These are phyloP conservation scores for Tetramorium bicarinatum DNA, from an alignment of 2,888 invertebrate species.

Conservation along the genomic window DNA sequence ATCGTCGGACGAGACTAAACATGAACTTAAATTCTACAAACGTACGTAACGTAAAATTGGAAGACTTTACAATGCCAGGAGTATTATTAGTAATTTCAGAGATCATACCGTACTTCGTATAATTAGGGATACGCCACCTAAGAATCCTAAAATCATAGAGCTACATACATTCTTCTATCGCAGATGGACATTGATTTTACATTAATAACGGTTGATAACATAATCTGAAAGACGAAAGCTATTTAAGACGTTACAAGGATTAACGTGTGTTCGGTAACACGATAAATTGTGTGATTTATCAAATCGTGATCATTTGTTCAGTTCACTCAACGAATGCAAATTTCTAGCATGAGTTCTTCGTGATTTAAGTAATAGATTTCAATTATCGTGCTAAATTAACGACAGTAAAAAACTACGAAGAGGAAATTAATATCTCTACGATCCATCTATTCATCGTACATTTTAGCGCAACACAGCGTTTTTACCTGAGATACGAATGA, in stretches of 20 bases:
- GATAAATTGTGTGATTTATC: not conserved
- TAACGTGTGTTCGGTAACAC: not conserved
- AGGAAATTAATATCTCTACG: conserved; percentile 1
- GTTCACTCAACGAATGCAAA: conserved; percentile 1
- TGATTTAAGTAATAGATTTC: conserved; percentile 22
- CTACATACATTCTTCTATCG: conserved; percentile 16
- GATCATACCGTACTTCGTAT: conserved; percentile 34
- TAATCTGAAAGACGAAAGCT: conserved; percentile 13
- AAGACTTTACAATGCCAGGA: conserved; percentile 52
- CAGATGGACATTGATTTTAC: conserved; percentile 28
- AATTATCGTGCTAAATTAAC: conserved; percentile 14
- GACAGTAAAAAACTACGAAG: conserved; percentile 3
- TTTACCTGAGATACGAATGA: conserved; percentile 44
- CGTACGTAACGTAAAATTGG: conserved; percentile 41
- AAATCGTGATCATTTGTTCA: conserved; percentile 7
- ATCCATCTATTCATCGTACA: not conserved
- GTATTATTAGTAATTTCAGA: conserved; percentile 21
- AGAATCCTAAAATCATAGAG: conserved; percentile 19
- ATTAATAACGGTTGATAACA: not conserved
- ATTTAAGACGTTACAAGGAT: not conserved
- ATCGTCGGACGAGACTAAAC: conserved; percentile 22
- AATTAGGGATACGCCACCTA: conserved; percentile 19
- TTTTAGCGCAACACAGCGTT: conserved; percentile 30
- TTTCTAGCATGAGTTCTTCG: not conserved
- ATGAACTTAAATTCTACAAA: conserved; percentile 27